Base-by-base conservation (phyloP, 1,140 invertebrate species). In the Cylas formicarius region DNA sequence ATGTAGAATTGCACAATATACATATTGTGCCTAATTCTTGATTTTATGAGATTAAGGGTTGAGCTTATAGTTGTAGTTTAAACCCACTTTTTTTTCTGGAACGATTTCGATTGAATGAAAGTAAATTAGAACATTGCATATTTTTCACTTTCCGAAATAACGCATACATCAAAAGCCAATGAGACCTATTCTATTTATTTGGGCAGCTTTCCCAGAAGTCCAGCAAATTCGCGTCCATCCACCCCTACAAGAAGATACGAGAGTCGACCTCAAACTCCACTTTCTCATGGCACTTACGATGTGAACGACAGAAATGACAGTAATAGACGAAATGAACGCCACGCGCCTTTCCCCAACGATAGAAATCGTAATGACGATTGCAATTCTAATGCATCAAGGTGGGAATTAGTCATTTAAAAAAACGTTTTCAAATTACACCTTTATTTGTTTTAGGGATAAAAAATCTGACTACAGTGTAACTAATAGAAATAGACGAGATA, bases 161-260 rank as follows among this genome's bases (percentile, higher is more conserved):
- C n/a, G n/a, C n/a, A n/a, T n/a, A n/a, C n/a, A n/a, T 33, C 32
- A 11, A 19, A 17, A 34, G 39, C 4, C 22, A 22, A 9, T 10
- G 10, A 11, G 29, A 47, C 8, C 20, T 42, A 32, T 24, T 44
- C 14, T 33, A 4, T 33, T 18, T 23, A 7, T 44, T 34, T 14
- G 27, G 20, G 3, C 29, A 48, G 37, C 22, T 17, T 48, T 10
- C 17, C 46, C 11, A 40, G 46, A 14, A 60, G 58, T 45, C 60
- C 60, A 0, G 44, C 17, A 27, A 60, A 53, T 45, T 61, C 72
- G 10, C 60, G 71, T 55, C 71, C 72, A 26, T 64, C 68, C 37
- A 74, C 72, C n/a, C 72, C 72, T 2, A 55, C 53, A n/a, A 53
- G 46, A 46, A 58, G 46, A 32, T 46, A 48, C 21, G 49, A 56